phyloP scores from a whole-genome alignment of 1,140 invertebrate genomes.

The Habropoda laboriosa region DNA sequence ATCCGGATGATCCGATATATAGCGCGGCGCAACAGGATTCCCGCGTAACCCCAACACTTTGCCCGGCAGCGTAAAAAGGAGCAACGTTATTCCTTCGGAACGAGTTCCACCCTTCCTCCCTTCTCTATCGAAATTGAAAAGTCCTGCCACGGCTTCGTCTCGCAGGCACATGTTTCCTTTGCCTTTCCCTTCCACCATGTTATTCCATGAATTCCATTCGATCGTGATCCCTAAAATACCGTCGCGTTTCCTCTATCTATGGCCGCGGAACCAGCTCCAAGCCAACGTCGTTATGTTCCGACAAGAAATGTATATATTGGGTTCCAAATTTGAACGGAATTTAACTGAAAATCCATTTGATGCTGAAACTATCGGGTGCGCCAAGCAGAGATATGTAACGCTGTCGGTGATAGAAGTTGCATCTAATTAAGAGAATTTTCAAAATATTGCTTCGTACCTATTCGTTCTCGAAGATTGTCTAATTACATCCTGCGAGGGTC shows the following conservation, averaged over 20 bases:
- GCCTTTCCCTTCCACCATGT: not conserved
- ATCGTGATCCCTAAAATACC: slow-evolving; percentile 29
- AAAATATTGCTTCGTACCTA: no score
- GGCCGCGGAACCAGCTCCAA: not conserved
- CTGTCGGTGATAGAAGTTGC: no score
- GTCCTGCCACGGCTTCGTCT: not conserved
- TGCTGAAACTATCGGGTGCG: no score
- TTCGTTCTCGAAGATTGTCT: no score
- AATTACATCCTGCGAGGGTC: no score
- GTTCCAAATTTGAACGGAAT: no score
- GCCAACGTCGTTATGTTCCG: not conserved
- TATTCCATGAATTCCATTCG: slow-evolving; percentile 35
- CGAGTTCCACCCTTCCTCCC: no score
- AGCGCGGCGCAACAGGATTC: slow-evolving; percentile 41
- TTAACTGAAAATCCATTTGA: no score
- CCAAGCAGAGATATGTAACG: no score
- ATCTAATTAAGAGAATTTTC: no score
- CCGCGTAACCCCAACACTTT: slow-evolving; percentile 35
- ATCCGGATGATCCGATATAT: slow-evolving; percentile 53
- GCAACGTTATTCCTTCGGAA: slow-evolving; percentile 38
- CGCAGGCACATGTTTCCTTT: slow-evolving; percentile 34
- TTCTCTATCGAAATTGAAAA: slow-evolving; percentile 39
- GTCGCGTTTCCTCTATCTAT: not conserved
- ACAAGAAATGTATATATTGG: no score
- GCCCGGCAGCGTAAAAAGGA: slow-evolving; percentile 24